phyloP scores from a whole-genome alignment of 2,113 vertebrate species.

The Eublepharis macularius region DNA sequence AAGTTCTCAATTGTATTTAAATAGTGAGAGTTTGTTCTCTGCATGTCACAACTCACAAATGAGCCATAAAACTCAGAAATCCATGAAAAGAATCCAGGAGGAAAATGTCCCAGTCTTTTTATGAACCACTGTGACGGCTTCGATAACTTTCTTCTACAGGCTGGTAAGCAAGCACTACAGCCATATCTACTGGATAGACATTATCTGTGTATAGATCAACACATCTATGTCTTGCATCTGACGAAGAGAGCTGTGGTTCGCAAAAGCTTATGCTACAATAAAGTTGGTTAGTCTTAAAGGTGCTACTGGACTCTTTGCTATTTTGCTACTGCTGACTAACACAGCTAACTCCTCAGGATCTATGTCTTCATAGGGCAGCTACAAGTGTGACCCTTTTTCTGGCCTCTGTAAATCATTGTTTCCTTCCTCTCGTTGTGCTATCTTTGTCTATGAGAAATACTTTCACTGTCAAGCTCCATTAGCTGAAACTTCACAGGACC shows the following conservation, averaged over 20 bases:
- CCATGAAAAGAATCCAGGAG: not conserved
- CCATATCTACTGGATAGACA: not conserved
- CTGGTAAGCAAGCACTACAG: conserved; percentile 14
- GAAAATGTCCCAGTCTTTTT: not conserved
- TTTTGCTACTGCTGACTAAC: too few relatives aligned
- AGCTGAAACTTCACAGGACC: not conserved
- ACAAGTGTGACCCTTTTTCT: not conserved
- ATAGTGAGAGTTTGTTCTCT: not conserved
- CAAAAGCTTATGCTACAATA: too few relatives aligned
- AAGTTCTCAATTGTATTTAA: not conserved
- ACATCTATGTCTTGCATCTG: not conserved
- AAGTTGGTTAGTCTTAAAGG: too few relatives aligned
- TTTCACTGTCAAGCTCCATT: not conserved
- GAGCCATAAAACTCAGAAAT: not conserved
- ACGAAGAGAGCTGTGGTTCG: too few relatives aligned
- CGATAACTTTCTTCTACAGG: conserved; percentile 12
- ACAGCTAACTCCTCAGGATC: too few relatives aligned
- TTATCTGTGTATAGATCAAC: not conserved
- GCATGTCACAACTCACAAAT: too few relatives aligned
- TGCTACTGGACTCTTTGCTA: too few relatives aligned
- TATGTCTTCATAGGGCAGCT: not conserved
- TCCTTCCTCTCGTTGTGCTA: not conserved
- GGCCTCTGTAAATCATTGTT: not conserved
- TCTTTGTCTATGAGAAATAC: not conserved
- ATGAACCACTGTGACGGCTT: not conserved